A percentile compares a stretch with the other conserved stretches of the same genome.
Evolutionary conservation across 1,140 invertebrate genomes (phyloP).

Genomic region (Philaenus spumarius): DNA sequence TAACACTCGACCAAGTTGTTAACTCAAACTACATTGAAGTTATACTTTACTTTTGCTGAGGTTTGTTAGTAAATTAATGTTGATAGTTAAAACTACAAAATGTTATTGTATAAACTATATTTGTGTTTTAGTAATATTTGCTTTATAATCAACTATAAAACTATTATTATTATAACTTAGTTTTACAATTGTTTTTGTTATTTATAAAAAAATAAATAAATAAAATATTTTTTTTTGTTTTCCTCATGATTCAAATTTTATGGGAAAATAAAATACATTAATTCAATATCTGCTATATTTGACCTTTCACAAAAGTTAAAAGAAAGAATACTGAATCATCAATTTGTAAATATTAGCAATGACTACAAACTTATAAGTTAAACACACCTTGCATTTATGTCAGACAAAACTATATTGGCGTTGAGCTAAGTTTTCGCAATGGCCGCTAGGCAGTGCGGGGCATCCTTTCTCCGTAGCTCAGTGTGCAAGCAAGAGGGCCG

Average conservation of each 20-base stretch:
- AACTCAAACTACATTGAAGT: not conserved
- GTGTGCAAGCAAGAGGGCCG: too few species aligned
- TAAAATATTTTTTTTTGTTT: slow-evolving; percentile 15
- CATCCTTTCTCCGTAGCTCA: too few species aligned
- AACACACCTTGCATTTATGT: too few species aligned
- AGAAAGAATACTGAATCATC: too few species aligned
- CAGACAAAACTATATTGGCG: too few species aligned
- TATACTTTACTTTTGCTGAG: not conserved
- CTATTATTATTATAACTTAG: slow-evolving; percentile 18
- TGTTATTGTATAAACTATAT: slow-evolving; percentile 8
- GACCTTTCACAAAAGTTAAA: too few species aligned
- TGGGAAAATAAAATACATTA: slow-evolving; percentile 18
- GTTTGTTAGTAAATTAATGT: slow-evolving; percentile 3
- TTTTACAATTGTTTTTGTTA: slow-evolving; percentile 17
- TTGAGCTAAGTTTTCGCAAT: too few species aligned
- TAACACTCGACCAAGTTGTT: not conserved
- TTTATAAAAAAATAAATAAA: slow-evolving; percentile 14
- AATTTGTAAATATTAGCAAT: too few species aligned
- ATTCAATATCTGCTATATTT: too few species aligned
- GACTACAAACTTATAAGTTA: too few species aligned
- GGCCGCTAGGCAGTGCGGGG: too few species aligned
- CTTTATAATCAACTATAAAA: slow-evolving; percentile 7
- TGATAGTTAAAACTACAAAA: not conserved
- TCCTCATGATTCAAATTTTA: slow-evolving; percentile 15
- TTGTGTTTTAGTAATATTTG: slow-evolving; percentile 4